phyloP scores from a whole-genome alignment of 2,888 invertebrate genomes.

The Blera fallax region DNA sequence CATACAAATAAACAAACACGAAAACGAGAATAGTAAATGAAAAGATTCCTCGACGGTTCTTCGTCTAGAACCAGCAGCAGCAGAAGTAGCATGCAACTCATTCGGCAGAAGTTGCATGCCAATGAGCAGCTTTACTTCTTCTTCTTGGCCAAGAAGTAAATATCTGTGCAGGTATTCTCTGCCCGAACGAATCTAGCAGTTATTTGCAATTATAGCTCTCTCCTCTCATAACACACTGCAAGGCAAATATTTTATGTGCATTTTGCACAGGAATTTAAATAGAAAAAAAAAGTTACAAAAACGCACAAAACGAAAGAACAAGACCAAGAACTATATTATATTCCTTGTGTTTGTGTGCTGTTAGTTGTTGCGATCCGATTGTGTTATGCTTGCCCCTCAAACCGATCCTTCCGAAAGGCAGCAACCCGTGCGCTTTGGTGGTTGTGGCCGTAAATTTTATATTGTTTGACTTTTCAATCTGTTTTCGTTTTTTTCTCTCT shows the following conservation, averaged over 20 bases:
- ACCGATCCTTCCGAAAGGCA: neutral
- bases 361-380: conserved; percentile 47
- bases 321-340: neutral
- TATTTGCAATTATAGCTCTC: conserved; percentile 69
- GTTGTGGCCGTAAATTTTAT: conserved; percentile 65
- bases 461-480: conserved; percentile 70
- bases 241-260: conserved; percentile 57
- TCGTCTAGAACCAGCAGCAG: conserved; percentile 18
- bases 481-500: conserved; percentile 25
- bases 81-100: too few species aligned
- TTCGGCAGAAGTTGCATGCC: conserved; percentile 56
- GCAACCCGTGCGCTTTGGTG: conserved; percentile 26
- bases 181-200: conserved; percentile 69
- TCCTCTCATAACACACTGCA: conserved; percentile 44
- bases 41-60: conserved; percentile 53
- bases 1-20: neutral
- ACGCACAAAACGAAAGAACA: neutral
- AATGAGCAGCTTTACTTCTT: conserved; percentile 46
- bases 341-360: neutral
- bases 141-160: conserved; percentile 63
- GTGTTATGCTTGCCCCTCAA: neutral
- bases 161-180: conserved; percentile 8
- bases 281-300: neutral
- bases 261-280: conserved; percentile 45
- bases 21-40: conserved; percentile 44